Conservation (phyloP, 2,888 invertebrate species). For the Metellina segmentata region DNA sequence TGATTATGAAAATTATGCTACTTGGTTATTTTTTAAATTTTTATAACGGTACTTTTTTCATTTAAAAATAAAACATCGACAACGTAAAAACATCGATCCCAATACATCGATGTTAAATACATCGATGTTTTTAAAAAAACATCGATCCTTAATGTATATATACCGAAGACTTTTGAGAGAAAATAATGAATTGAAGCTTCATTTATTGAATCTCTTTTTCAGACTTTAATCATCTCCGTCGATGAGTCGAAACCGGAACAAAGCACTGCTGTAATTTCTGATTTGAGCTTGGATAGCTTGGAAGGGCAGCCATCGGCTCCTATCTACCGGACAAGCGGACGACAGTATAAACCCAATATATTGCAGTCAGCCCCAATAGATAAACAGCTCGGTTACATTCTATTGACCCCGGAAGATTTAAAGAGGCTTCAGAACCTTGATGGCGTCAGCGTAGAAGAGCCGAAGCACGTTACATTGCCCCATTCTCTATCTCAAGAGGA, state of each 20-base stretch:
- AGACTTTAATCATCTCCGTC: constrained; percentile 63
- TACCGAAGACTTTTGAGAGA: background rate
- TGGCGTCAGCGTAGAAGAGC: constrained; percentile 34
- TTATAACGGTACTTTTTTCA: no score
- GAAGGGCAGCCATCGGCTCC: constrained; percentile 33
- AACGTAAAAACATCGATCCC: no score
- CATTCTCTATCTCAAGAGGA: constrained; percentile 2
- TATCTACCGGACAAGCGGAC: background rate
- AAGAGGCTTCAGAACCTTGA: constrained; percentile 27
- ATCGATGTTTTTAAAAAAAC: no score
- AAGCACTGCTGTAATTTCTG: constrained; percentile 56
- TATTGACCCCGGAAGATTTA: constrained; percentile 50
- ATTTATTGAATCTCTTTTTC: background rate
- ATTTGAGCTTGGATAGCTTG: constrained; percentile 26
- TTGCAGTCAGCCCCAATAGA: constrained; percentile 26
- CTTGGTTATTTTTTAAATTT: no score
- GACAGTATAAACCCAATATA: background rate
- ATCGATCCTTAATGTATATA: no score
- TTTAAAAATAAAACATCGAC: no score
- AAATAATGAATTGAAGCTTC: background rate
- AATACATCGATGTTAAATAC: no score
- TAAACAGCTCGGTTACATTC: constrained; percentile 49
- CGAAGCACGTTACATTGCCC: constrained; percentile 44
- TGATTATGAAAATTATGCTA: no score
- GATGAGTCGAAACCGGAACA: constrained; percentile 63